Evolutionary conservation across 2,113 vertebrate species (phyloP), one percentile per base, ranked within the genome.

Genomic region (Campylomormyrus numenius): DNA sequence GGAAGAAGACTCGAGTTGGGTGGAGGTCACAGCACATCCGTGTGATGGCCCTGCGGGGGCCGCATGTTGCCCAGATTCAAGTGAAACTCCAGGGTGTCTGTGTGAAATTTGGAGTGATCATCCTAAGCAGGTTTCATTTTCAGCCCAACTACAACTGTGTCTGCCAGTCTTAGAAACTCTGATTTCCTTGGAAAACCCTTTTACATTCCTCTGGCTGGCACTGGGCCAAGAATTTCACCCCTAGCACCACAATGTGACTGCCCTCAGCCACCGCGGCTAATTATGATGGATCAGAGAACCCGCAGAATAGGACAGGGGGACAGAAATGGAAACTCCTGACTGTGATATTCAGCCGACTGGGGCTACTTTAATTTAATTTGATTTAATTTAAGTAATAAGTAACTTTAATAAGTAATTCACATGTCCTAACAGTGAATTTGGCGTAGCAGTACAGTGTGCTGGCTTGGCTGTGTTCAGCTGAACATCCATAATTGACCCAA

Each of bases 301-400:
- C 5, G 13, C 74, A 80, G 74, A 42, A 80, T 80, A 8, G 35
- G 35, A 80, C 74, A 80, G 15, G 31, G 17, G 35, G 15, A 21
- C 74, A 80, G 35, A 19, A 80, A 80, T 80, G 74, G 74, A 80
- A 77, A 80, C 35, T 80, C 74, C 74, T 31, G 74, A 42, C 74
- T 80, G 74, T 80, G 31, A 80, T 80, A 80, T 80, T 42, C 74
- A 80, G 74, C 13, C 17, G 35, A 80, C 74, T 80, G 74, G 74
- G 74, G 74, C 74, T 80, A 80, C 35, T 80, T 80, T 80, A 80
- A 80, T 80, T 80, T 42, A 42, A 42, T 80, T 80, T 80, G 74
- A 80, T 19, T 42, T 80, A 80, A 80, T 80, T 80, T 80, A 19
- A 42, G 74, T 80, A 19, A 80, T 80, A 80, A 80, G 35, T 80